These are phyloP conservation scores for Drosophila acutilabella DNA, from an alignment of 2,888 invertebrate species.

Conservation along the genomic window DNA sequence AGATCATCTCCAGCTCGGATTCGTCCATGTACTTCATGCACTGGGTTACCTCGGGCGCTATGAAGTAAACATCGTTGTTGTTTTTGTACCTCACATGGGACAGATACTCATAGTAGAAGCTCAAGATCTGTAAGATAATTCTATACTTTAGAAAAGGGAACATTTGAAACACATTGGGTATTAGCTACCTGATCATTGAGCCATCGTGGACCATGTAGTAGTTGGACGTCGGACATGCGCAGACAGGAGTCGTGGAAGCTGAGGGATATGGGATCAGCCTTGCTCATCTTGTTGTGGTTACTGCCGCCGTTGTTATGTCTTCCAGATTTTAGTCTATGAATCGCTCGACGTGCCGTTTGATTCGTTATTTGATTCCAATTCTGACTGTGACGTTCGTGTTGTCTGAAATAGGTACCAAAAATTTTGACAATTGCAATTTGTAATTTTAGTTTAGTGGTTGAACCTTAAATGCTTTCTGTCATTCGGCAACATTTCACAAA, in stretches of 20 bases:
- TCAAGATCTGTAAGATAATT: constrained; percentile 86
- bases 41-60: constrained; percentile 92
- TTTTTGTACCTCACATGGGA: constrained; percentile 89
- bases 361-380: constrained; percentile 33
- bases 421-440: constrained; percentile 1
- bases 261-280: constrained; percentile 87
- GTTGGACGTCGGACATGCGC: constrained; percentile 91
- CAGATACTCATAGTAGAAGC: constrained; percentile 96
- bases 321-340: constrained; percentile 21
- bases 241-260: constrained; percentile 88
- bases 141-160: neutral
- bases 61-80: constrained; percentile 89
- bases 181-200: constrained; percentile 90
- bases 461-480: constrained; percentile 66
- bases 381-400: constrained; percentile 61
- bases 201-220: constrained; percentile 93
- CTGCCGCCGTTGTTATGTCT: constrained; percentile 31
- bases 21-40: constrained; percentile 93
- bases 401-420: constrained; percentile 44
- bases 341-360: constrained; percentile 34
- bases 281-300: constrained; percentile 69
- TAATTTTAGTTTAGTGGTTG: neutral
- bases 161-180: neutral
- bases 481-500: constrained; percentile 60
- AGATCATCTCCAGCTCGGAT: constrained; percentile 89